phyloP scores from a whole-genome alignment of 30 jellyfish, hydroid and myxozoan species.

The Aurelia aurita complex sp. Pacific region DNA sequence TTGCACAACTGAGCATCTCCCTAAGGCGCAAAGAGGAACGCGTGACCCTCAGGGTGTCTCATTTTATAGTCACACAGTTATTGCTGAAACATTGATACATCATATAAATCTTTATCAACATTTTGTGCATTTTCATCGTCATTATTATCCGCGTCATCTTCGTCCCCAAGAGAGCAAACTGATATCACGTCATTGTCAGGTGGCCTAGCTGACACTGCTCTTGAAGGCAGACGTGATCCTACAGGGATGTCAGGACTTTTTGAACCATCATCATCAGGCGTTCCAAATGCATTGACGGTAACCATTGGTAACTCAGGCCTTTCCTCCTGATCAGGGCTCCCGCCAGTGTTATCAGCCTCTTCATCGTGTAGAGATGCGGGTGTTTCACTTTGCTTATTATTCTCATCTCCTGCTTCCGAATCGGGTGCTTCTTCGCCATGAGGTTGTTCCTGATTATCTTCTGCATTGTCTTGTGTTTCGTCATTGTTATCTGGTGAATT shows the following conservation, averaged over 20 bases:
- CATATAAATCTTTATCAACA: constrained; percentile 23
- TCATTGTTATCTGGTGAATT: too few species aligned
- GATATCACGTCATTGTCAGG: constrained; percentile 42
- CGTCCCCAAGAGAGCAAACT: constrained; percentile 62
- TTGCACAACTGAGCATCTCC: too few species aligned
- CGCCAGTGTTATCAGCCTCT: constrained; percentile 11
- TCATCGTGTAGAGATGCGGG: neutral
- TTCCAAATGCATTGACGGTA: constrained; percentile 64
- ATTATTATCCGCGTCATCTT: constrained; percentile 32
- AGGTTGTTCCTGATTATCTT: too few species aligned
- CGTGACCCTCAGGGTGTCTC: too few species aligned
- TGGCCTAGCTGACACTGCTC: constrained; percentile 10
- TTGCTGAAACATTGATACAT: constrained; percentile 19
- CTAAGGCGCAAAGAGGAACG: too few species aligned
- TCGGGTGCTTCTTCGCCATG: too few species aligned
- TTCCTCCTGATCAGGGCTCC: constrained; percentile 19
- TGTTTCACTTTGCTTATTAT: neutral
- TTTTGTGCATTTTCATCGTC: constrained; percentile 12
- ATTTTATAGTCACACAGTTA: too few species aligned
- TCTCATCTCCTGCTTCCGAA: neutral
- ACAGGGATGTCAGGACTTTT: neutral
- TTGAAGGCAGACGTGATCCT: constrained; percentile 7
- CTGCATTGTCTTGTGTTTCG: too few species aligned
- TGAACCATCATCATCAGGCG: constrained; percentile 11
- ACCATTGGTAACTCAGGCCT: constrained; percentile 10